Evolutionary conservation across 2,888 invertebrate genomes (phyloP), one percentile per base, ranked within the genome.

Genomic region (Gandaritis pyraliata): DNA sequence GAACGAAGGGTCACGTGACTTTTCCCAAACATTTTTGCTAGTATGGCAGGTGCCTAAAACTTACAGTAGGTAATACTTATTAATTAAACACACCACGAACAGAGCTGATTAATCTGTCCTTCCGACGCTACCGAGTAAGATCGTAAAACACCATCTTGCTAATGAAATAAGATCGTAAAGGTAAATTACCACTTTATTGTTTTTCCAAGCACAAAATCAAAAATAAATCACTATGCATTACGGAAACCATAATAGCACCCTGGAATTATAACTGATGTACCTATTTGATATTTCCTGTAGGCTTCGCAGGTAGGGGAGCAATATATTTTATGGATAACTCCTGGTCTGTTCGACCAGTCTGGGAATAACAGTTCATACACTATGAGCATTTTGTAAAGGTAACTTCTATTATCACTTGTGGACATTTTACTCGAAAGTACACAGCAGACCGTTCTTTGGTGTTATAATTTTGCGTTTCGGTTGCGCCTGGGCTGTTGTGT

Each of bases 261-360:
- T 52, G 55, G 55, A 58, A 64, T 63, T 53, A 64, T 58, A 55
- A 39, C 48, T 47, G 61, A 56, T 65, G 50, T 65, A 63, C 51
- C 63, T 58, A 54, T 61, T 65, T 59, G 48, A 64, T 64, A 60
- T 61, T 64, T 66, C 64, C 64, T 64, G 63, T 48, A 50, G 61
- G 61, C 54, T 36, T 56, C 60, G 56, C 66, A 64, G 67, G 67
- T 60, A 64, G 52, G 30, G 55, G 57, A 58, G 55, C 69, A 69
- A 66, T 73, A 66, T 72, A 74, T 77, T 72, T 77, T 69, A 74
- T 65, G 68, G 70, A 72, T 67, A 70, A 72, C 54, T 65, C 62
- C 69, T 64, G 61, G 54, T 61, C 58, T 60, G 64, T n/a, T n/a
- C 64, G 57, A 52, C 49, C 48, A 59, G 64, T 13, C 15, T 5